Evolutionary conservation across 2,888 invertebrate species (phyloP), one percentile per base, ranked within the genome.

Genomic region (Idaea aversata): DNA sequence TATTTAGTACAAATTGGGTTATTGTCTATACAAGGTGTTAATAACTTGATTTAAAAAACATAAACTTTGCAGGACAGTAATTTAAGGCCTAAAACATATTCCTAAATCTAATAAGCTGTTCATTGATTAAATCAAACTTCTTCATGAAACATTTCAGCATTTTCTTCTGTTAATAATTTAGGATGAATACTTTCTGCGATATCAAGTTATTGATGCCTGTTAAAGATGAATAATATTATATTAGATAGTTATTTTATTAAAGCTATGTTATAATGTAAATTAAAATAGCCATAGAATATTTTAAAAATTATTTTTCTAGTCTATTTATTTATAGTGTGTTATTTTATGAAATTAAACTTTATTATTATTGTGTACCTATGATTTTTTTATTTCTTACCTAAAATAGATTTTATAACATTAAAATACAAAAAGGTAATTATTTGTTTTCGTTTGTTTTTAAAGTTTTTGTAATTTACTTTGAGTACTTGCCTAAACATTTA

Each of bases 251-350:
- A 47, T 13, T 47, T 47, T 47, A 38, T 38, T 38, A 5, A 5
- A 47, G 47, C 47, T 6, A 47, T 47, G 47, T 47, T 10, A 47
- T 13, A 47, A 47, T 47, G 13, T 10, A 47, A 3, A 10, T 47
- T 47, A 10, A 47, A 47, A 63, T 58, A 38, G 25, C 36, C 58
- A 34, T 25, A 62, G 57, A 57, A 62, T 0, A n/a, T 63, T 63
- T 47, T 25, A 25, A 25, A 2, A 25, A 60, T 58, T 64, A 64
- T 65, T 68, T 68, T 73, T 73, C 65, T 73, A 68, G 69, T 71
- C 67, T 47, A 10, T 13, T 67, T 64, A 63, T 63, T 65, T 63
- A 66, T 80, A 62, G 78, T 65, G 70, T 61, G 38, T 15, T 36
- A 10, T 47, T 47, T 47, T 47, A 47, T 47, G 47, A 47, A 47